phyloP scores from a whole-genome alignment of 2,113 vertebrate genomes.

The Rhea pennata region DNA sequence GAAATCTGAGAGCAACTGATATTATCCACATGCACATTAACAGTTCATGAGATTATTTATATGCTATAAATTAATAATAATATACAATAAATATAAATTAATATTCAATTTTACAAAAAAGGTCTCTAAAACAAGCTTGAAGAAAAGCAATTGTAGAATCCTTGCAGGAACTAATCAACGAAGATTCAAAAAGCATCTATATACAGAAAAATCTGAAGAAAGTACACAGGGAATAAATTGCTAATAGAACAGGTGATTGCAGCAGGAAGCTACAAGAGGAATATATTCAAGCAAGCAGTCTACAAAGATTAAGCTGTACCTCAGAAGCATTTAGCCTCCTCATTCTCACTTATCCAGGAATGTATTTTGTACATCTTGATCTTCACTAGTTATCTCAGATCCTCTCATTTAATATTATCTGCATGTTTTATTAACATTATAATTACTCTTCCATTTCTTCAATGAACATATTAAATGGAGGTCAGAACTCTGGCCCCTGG shows the following conservation, averaged over 20 bases:
- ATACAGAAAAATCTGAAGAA: background rate
- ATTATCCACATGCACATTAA: background rate
- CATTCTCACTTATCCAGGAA: background rate
- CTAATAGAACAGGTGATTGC: background rate
- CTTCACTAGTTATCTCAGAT: background rate
- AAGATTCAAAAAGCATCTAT: background rate
- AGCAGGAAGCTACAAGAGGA: background rate
- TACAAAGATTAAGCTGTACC: background rate
- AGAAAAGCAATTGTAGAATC: background rate
- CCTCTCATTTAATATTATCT: background rate
- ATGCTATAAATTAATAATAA: background rate
- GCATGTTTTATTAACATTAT: background rate
- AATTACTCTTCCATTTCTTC: background rate
- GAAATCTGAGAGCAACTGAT: background rate
- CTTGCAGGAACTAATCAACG: background rate
- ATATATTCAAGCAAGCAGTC: background rate
- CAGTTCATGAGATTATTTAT: background rate
- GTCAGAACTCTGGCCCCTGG: background rate
- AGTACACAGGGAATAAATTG: background rate
- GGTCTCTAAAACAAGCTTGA: background rate
- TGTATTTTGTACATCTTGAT: background rate
- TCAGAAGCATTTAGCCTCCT: background rate
- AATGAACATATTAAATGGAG: background rate
- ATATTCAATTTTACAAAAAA: background rate
- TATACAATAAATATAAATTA: background rate